Percentiles rank a stretch among this genome's conserved stretches.
These are phyloP conservation scores for Acanthornis magna DNA, from an alignment of 2,797 vertebrate species.

Conservation along the genomic window DNA sequence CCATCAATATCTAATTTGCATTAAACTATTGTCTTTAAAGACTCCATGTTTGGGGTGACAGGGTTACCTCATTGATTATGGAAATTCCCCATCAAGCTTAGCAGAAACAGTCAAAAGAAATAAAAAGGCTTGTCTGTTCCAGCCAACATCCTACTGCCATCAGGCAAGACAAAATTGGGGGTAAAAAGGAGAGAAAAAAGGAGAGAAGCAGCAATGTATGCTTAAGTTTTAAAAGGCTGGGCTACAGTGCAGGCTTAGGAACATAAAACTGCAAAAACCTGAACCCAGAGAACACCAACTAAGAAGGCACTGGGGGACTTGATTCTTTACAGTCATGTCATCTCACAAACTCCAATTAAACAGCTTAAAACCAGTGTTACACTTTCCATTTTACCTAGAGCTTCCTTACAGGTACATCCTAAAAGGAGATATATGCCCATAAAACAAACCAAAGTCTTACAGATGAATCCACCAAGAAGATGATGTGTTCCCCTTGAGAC, in stretches of 20 bases:
- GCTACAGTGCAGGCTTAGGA: background rate
- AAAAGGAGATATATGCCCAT: background rate
- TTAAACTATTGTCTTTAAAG: constrained; percentile 96
- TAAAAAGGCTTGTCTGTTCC: constrained; percentile 82
- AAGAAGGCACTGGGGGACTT: background rate
- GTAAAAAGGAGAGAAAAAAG: background rate
- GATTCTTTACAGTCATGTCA: background rate
- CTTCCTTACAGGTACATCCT: background rate
- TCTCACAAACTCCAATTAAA: background rate
- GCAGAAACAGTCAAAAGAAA: constrained; percentile 86
- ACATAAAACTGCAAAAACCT: background rate
- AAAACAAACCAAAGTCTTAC: background rate
- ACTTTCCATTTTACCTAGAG: background rate
- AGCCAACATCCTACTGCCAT: constrained; percentile 75
- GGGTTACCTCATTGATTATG: constrained; percentile 96
- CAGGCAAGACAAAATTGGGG: constrained; percentile 45
- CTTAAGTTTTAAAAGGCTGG: background rate
- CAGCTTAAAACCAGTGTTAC: background rate
- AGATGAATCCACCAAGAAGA: background rate
- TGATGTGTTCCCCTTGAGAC: background rate
- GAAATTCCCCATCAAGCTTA: constrained; percentile 90
- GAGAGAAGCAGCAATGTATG: background rate
- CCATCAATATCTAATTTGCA: constrained; percentile 98
- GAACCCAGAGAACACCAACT: background rate
- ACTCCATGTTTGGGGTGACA: constrained; percentile 92